Evolutionary conservation across 2,113 vertebrate genomes (phyloP).

Genomic region (Strix uralensis): DNA sequence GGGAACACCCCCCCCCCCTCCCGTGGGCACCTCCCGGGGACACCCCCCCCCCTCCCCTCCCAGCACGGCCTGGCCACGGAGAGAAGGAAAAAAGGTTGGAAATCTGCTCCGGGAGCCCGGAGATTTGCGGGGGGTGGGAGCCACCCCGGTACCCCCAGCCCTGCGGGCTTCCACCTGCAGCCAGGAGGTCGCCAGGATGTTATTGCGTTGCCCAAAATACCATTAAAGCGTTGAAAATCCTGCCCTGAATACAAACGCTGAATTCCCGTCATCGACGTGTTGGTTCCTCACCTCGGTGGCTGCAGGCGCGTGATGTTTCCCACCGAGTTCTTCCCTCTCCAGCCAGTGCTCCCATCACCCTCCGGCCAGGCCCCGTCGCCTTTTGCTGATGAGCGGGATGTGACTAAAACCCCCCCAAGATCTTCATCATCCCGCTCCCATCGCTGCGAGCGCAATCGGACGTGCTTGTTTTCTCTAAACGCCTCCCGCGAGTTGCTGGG

Average conservation of each 20-base stretch:
- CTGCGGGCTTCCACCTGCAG: neutral
- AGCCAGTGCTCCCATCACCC: neutral
- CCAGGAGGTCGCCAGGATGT: neutral
- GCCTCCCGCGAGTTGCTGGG: neutral
- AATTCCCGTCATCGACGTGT: rapidly evolving
- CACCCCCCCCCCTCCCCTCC: too few relatives aligned
- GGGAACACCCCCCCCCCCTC: too few relatives aligned
- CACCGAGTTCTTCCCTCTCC: neutral
- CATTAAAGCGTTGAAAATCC: rapidly evolving
- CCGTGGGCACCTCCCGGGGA: too few relatives aligned
- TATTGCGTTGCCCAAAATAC: neutral
- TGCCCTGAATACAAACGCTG: neutral
- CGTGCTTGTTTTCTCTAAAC: rapidly evolving
- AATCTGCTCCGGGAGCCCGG: rapidly evolving
- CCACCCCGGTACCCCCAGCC: rapidly evolving
- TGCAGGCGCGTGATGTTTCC: rapidly evolving
- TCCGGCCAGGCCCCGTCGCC: neutral
- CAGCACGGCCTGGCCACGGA: neutral
- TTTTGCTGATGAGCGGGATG: neutral
- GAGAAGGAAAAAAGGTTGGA: neutral
- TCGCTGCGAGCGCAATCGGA: rapidly evolving
- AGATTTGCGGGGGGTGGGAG: neutral
- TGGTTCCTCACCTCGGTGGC: neutral
- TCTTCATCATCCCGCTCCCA: rapidly evolving
- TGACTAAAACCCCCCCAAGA: rapidly evolving